These are phyloP conservation scores for Micronycteris hirsuta DNA, from an alignment of 2,113 vertebrate genomes.

Conservation along the genomic window DNA sequence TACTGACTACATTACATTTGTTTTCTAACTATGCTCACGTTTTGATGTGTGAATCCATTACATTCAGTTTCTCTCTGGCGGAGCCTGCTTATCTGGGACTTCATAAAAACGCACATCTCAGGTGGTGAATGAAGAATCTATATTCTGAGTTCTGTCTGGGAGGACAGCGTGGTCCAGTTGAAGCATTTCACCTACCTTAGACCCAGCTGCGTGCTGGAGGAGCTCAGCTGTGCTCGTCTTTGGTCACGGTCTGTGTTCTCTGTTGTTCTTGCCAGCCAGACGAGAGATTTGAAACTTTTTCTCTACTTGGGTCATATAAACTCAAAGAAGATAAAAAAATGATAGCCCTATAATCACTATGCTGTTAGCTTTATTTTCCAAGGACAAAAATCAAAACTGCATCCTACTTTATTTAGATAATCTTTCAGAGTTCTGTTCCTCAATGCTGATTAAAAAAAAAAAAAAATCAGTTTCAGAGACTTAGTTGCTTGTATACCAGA, in stretches of 20 bases:
- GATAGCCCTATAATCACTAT: neutral
- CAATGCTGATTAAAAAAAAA: neutral
- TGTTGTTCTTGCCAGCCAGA: neutral
- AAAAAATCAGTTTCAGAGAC: neutral
- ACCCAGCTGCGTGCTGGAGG: neutral
- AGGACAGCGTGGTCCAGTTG: neutral
- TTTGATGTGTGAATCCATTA: neutral
- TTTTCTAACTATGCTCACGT: neutral
- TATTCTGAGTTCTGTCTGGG: neutral
- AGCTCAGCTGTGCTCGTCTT: neutral
- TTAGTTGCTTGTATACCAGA: conserved; percentile 45
- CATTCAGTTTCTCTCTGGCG: neutral
- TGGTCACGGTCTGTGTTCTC: neutral
- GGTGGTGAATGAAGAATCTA: neutral
- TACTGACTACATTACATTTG: neutral
- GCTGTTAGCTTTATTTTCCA: conserved; percentile 35
- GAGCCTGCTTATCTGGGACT: neutral
- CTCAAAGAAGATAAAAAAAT: neutral
- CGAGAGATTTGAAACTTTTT: neutral
- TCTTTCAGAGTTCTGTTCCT: neutral
- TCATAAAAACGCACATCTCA: neutral
- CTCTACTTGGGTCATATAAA: neutral
- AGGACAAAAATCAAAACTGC: neutral
- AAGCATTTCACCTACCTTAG: neutral
- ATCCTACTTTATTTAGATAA: neutral